Evolutionary conservation across 2,888 invertebrate genomes (phyloP).

Genomic region (Girardia tigrina): DNA sequence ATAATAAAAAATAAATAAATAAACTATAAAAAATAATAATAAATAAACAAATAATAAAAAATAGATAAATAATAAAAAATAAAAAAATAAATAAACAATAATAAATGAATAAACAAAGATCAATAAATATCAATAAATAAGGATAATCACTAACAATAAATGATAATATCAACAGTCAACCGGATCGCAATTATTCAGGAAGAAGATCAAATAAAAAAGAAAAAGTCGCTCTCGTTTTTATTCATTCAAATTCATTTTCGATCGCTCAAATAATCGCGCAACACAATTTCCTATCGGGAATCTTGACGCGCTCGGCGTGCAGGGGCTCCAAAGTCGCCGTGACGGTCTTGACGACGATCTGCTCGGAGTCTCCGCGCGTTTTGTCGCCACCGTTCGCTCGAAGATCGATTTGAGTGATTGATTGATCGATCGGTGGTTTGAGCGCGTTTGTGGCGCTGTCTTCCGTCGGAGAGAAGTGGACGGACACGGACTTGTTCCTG

Average conservation of each 20-base stretch:
- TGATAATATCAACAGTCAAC: constrained; percentile 9
- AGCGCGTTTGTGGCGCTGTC: neutral
- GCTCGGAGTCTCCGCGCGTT: too few species aligned
- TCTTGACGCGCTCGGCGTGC: neutral
- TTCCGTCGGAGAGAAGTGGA: neutral
- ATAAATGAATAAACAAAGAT: too few species aligned
- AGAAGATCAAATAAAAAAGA: neutral
- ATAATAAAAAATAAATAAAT: too few species aligned
- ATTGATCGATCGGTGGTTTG: neutral
- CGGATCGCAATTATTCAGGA: constrained; percentile 19
- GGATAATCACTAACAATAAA: too few species aligned
- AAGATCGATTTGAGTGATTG: neutral
- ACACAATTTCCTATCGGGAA: constrained; percentile 12
- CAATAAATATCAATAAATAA: too few species aligned
- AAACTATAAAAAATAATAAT: too few species aligned
- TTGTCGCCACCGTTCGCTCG: neutral
- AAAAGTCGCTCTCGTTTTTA: neutral
- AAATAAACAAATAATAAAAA: too few species aligned
- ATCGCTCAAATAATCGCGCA: neutral
- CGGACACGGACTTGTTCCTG: neutral
- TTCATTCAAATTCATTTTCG: neutral
- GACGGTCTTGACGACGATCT: too few species aligned
- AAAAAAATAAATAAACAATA: too few species aligned
- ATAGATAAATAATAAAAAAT: too few species aligned
- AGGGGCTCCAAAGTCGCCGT: neutral